Evolutionary conservation across 30 jellyfish, hydroid and myxozoan genomes (phyloP).

Genomic region (Hydra vulgaris): DNA sequence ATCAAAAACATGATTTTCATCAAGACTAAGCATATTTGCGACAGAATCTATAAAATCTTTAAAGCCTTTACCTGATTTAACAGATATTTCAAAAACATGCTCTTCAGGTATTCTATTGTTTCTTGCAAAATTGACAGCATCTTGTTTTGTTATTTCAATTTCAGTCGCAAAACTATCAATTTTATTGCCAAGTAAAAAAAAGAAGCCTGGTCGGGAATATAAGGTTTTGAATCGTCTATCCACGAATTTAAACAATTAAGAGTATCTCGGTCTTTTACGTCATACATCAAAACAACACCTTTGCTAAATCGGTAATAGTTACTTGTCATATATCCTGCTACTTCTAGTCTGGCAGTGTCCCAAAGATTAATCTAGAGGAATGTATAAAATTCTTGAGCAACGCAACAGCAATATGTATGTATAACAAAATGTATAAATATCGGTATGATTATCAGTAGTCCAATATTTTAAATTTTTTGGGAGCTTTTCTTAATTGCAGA

Average conservation of each 20-base stretch:
- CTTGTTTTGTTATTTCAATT: slow-evolving; percentile 40
- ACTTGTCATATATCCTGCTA: slow-evolving; percentile 76
- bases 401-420: too few relatives aligned
- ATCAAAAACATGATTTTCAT: background rate
- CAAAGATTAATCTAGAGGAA: slow-evolving; percentile 53
- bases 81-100: slow-evolving; percentile 47
- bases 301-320: slow-evolving; percentile 60
- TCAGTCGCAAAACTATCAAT: slow-evolving; percentile 49
- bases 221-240: slow-evolving; percentile 63
- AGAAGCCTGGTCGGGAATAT: slow-evolving; percentile 28
- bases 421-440: too few relatives aligned
- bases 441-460: too few relatives aligned
- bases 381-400: too few relatives aligned
- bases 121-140: slow-evolving; percentile 47
- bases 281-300: slow-evolving; percentile 61
- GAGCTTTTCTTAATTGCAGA: too few relatives aligned
- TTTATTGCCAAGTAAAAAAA: slow-evolving; percentile 66
- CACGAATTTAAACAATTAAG: slow-evolving; percentile 46
- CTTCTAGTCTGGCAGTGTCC: slow-evolving; percentile 97
- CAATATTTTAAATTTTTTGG: too few relatives aligned
- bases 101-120: slow-evolving; percentile 25
- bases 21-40: slow-evolving; percentile 25
- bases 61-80: slow-evolving; percentile 56
- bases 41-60: slow-evolving; percentile 34
- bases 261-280: slow-evolving; percentile 44